Conservation (phyloP, 2,888 invertebrate species). For the Gibbula magus region DNA sequence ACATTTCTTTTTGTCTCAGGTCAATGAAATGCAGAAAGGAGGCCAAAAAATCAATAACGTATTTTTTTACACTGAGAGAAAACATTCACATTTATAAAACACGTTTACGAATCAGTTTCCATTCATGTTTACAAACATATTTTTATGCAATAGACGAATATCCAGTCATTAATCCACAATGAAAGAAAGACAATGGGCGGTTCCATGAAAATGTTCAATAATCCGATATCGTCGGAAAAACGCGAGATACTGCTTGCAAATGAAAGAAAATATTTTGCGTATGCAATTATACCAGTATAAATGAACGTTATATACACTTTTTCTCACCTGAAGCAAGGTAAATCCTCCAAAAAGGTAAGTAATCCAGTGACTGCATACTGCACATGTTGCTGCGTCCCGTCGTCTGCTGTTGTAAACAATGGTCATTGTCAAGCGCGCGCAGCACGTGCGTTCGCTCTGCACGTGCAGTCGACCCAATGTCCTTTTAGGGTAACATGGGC, state of each 20-base stretch:
- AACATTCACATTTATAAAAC: too few relatives aligned
- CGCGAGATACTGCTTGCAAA: background rate
- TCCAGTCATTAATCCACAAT: too few relatives aligned
- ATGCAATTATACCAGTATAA: background rate
- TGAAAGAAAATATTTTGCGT: background rate
- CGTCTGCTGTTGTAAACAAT: slow-evolving; percentile 22
- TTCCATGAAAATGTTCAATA: background rate
- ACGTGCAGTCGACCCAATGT: background rate
- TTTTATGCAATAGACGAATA: too few relatives aligned
- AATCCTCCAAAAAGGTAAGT: background rate
- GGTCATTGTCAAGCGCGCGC: slow-evolving; percentile 25
- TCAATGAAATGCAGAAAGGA: slow-evolving; percentile 1
- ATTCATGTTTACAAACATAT: background rate
- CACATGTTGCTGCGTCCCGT: slow-evolving; percentile 10
- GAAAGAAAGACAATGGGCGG: slow-evolving; percentile 5
- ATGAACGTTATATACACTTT: background rate
- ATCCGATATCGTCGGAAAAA: background rate
- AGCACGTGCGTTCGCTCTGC: slow-evolving; percentile 17
- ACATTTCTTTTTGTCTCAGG: background rate
- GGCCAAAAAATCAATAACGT: background rate
- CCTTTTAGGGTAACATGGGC: background rate
- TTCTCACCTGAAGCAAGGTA: background rate
- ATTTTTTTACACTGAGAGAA: background rate
- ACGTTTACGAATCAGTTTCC: background rate
- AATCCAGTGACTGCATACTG: background rate